Conservation (phyloP, 2,113 vertebrate species). For the Illadopsis cleaveri region DNA sequence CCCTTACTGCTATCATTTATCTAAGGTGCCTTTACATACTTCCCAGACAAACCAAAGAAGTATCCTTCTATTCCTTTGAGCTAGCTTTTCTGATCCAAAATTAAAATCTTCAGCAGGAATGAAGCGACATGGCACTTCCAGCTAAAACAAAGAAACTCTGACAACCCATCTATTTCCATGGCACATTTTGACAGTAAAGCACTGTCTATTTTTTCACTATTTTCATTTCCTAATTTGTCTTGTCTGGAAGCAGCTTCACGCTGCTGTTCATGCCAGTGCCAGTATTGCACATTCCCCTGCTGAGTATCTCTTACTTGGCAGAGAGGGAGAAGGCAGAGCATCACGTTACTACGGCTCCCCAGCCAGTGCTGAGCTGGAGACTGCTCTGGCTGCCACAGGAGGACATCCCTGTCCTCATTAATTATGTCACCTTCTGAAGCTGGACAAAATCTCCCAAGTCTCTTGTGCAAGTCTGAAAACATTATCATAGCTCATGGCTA, state of each 20-base stretch:
- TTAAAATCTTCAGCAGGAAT: neutral
- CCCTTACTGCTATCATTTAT: neutral
- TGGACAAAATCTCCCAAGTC: neutral
- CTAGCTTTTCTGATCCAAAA: neutral
- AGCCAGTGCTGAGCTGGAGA: rapidly evolving
- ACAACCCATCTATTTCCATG: neutral
- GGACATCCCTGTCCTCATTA: neutral
- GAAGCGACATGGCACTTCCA: neutral
- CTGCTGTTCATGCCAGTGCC: neutral
- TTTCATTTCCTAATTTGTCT: neutral
- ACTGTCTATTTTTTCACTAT: neutral
- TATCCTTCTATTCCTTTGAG: neutral
- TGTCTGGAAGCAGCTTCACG: neutral
- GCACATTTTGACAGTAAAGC: neutral
- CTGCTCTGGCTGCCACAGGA: neutral
- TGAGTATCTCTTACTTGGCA: neutral
- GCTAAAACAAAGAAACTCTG: neutral
- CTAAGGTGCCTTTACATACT: too few relatives aligned
- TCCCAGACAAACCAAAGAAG: neutral
- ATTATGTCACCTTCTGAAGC: neutral
- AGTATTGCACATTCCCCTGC: neutral
- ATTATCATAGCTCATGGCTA: rapidly evolving
- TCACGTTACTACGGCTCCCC: rapidly evolving
- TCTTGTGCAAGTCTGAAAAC: neutral
- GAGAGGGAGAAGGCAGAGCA: neutral